These are phyloP conservation scores for Aplysia californica DNA, from an alignment of 1,140 invertebrate genomes.

Conservation along the genomic window DNA sequence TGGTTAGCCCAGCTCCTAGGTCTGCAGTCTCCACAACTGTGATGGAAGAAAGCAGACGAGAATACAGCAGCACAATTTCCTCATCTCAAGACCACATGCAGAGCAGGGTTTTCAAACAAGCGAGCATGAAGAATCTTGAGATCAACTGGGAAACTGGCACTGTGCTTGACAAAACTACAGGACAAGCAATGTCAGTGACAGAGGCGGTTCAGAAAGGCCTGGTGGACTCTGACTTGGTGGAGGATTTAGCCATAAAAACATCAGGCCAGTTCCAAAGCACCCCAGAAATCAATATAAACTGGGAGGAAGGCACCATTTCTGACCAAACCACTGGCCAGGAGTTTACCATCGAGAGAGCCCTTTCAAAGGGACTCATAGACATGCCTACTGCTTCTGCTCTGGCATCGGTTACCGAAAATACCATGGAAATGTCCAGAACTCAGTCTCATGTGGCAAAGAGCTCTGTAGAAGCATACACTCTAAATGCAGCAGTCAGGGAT, in stretches of 20 bases:
- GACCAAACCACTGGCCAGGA: conserved; percentile 84
- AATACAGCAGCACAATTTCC: background rate
- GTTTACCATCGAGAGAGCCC: conserved; percentile 81
- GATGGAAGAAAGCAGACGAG: background rate
- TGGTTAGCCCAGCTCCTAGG: too few relatives aligned
- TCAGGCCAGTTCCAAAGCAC: conserved; percentile 69
- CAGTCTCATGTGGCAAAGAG: background rate
- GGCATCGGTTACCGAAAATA: conserved; percentile 42
- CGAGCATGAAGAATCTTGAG: conserved; percentile 40
- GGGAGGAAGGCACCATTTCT: conserved; percentile 62
- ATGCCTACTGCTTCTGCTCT: conserved; percentile 46
- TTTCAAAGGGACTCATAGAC: conserved; percentile 80
- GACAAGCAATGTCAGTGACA: conserved; percentile 81
- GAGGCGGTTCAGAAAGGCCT: conserved; percentile 88
- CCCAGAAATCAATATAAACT: conserved; percentile 59
- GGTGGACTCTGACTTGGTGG: conserved; percentile 83
- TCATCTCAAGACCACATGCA: background rate
- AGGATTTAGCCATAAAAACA: conserved; percentile 73
- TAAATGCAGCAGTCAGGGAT: conserved; percentile 43
- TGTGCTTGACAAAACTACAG: conserved; percentile 80
- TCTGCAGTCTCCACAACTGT: too few relatives aligned
- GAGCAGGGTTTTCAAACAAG: background rate
- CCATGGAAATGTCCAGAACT: background rate
- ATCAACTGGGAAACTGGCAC: conserved; percentile 57
- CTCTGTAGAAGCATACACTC: conserved; percentile 23